Evolutionary conservation across 2,797 vertebrate species (phyloP), one percentile per base, ranked within the genome.

Genomic region (Enteromius thamalakanensis): DNA sequence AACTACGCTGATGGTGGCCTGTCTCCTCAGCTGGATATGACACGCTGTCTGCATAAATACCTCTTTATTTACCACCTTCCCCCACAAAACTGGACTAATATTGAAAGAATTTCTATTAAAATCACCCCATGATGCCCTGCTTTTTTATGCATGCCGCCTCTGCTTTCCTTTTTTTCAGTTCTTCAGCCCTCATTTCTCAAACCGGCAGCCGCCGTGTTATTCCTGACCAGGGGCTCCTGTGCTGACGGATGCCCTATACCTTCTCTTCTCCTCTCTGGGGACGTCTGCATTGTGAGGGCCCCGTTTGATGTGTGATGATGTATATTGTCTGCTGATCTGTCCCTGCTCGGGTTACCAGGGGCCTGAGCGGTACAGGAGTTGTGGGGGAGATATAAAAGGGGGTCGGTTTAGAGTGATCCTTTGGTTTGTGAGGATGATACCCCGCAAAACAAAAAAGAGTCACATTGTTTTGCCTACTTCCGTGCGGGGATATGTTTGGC

Each of bases 1-100:
- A 93, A 94, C 88, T 86, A 87, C 91, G 91, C 92, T 93, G 92
- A 94, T 88, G 93, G 93, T 94, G 93, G 92, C 92, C 89, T 87
- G 91, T 93, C 91, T 14, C 62, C 89, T 90, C 83, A 87, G 88
- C 79, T 87, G 85, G 86, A 75, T 87, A 79, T 37, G 84, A 80
- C 80, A 89, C 84, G 86, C 88, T 89, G 90, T 92, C 93, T 93
- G 88, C 88, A 87, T 92, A 92, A 94, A 94, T 90, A 93, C 71
- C 88, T 88, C 82, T 83, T 83, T 91, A 90, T 91, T 92, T 89
- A 90, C 90, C 91, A 90, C 90, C 90, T 87, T 71, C 89, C 55
- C 60, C 85, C 90, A 81, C 32, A 68, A 68, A 68, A n/a, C 19
- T 78, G 67, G 29, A 58, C 58, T 49, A 88, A 89, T 91, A 92